A percentile compares a stretch with the other conserved stretches of the same genome.
These are phyloP conservation scores for Okapia johnstoni DNA, from an alignment of 2,113 vertebrate species.

Conservation along the genomic window DNA sequence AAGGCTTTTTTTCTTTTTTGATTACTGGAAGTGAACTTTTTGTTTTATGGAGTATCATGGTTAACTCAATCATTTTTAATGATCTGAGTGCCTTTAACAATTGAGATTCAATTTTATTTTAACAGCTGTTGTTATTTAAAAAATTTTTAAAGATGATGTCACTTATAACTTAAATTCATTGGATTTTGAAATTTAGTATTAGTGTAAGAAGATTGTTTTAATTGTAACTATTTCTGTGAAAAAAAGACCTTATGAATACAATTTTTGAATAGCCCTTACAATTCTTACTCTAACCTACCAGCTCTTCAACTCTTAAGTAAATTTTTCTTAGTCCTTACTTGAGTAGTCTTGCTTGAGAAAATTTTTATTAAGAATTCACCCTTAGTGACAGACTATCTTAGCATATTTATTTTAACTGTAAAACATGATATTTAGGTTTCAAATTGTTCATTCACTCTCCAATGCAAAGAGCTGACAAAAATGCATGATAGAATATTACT, in stretches of 20 bases:
- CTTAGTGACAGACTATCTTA: neutral
- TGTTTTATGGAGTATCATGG: neutral
- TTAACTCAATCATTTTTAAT: conserved; percentile 37
- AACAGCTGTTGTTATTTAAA: conserved; percentile 39
- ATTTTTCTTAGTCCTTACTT: conserved; percentile 9
- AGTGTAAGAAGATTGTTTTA: neutral
- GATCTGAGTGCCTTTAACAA: conserved; percentile 22
- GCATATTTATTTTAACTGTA: conserved; percentile 21
- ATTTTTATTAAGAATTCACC: conserved; percentile 47
- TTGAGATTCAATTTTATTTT: conserved; percentile 37
- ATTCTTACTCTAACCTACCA: conserved; percentile 10
- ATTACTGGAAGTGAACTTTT: conserved; percentile 4
- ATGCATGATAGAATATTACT: neutral
- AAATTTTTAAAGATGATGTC: neutral
- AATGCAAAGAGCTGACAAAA: conserved; percentile 26
- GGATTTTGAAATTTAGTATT: conserved; percentile 48
- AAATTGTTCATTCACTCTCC: conserved; percentile 11
- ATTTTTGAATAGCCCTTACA: neutral
- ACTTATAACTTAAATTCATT: conserved; percentile 36
- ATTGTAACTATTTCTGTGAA: neutral
- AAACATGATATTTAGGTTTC: conserved; percentile 31
- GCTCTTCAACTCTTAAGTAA: conserved; percentile 37
- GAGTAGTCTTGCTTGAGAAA: neutral
- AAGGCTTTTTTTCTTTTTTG: neutral
- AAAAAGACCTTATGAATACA: neutral